phyloP scores from a whole-genome alignment of 1,140 invertebrate species.

The Bombus balteatus region DNA sequence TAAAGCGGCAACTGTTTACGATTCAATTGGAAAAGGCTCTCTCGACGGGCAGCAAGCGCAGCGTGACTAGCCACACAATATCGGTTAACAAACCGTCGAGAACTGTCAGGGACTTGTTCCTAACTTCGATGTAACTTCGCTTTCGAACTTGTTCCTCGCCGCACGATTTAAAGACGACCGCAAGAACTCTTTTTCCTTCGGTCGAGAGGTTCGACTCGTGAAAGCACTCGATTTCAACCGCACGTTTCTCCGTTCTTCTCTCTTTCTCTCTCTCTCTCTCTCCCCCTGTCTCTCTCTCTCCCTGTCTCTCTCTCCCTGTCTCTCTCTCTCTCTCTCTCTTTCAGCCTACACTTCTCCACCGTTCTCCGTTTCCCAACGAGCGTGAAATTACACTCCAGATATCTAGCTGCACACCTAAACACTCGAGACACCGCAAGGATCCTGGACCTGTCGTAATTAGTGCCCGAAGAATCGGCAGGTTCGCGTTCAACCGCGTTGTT shows the following conservation, averaged over 20 bases:
- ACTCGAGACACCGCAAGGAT: constrained; percentile 16
- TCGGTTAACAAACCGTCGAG: constrained; percentile 45
- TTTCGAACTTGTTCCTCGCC: background rate
- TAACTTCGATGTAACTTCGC: constrained; percentile 35
- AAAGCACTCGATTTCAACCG: constrained; percentile 58
- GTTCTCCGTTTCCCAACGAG: constrained; percentile 13
- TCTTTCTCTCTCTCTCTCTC: background rate
- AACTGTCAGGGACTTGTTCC: constrained; percentile 36
- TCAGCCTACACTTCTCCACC: background rate
- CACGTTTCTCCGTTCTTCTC: background rate
- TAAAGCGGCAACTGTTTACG: constrained; percentile 20
- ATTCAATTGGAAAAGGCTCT: background rate
- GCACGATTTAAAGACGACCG: constrained; percentile 45
- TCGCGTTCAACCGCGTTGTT: background rate
- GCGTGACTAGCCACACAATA: constrained; percentile 25
- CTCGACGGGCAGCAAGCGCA: background rate
- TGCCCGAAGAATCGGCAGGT: background rate
- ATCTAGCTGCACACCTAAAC: constrained; percentile 11
- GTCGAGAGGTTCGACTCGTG: constrained; percentile 32
- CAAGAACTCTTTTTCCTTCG: constrained; percentile 33
- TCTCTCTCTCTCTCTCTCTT: background rate
- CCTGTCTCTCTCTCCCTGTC: background rate
- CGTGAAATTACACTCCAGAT: constrained; percentile 52
- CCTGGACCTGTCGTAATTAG: constrained; percentile 40
- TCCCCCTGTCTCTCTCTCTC: background rate